Evolutionary conservation across 2,113 vertebrate species (phyloP).

Genomic region (Gobio gobio): DNA sequence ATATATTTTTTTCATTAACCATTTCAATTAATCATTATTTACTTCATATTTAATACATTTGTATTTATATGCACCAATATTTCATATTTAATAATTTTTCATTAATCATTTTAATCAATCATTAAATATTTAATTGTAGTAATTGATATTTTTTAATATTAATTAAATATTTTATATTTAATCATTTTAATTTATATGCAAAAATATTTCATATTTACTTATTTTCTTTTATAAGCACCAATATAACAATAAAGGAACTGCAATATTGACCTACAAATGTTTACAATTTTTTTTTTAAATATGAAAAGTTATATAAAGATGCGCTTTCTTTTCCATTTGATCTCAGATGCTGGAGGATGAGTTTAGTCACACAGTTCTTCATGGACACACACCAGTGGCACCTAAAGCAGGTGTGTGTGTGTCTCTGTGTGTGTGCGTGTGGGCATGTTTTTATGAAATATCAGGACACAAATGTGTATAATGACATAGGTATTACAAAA

Average conservation of each 20-base stretch:
- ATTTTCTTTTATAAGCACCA: not conserved
- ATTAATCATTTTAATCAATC: too few species aligned
- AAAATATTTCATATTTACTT: not conserved
- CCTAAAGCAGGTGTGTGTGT: not conserved
- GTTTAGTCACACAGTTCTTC: conserved; percentile 65
- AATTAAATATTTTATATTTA: too few species aligned
- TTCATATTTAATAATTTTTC: not conserved
- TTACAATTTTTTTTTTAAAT: too few species aligned
- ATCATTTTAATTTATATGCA: too few species aligned
- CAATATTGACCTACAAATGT: not conserved
- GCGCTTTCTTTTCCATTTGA: not conserved
- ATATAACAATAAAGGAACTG: not conserved
- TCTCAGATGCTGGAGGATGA: conserved; percentile 75
- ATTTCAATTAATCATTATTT: too few species aligned
- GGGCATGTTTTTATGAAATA: too few species aligned
- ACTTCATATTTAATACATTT: not conserved
- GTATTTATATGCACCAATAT: not conserved
- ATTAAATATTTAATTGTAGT: too few species aligned
- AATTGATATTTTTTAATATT: too few species aligned
- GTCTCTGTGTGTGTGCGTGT: not conserved
- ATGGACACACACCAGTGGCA: conserved; percentile 55
- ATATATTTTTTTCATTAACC: too few species aligned
- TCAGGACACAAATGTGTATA: too few species aligned
- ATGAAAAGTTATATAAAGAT: not conserved
- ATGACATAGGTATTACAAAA: too few species aligned